Conservation (phyloP, 2,888 invertebrate species). For the Lasioglossum calceatum region DNA sequence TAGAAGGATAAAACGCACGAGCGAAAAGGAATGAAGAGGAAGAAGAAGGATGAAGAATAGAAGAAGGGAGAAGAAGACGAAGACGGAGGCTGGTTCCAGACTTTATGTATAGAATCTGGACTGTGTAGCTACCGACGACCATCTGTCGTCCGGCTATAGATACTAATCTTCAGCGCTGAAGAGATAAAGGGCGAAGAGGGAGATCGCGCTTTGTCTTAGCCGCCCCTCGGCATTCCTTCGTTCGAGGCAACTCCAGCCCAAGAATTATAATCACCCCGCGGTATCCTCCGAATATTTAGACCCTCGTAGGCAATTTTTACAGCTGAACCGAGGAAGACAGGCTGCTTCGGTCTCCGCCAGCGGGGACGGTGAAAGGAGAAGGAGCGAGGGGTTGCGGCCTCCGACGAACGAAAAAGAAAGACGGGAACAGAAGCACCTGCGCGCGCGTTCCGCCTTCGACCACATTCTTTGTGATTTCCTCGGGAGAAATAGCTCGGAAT, state of each 20-base stretch:
- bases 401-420: background rate
- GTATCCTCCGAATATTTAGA: slow-evolving; percentile 76
- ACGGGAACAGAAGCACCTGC: slow-evolving; percentile 55
- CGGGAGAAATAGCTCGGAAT: slow-evolving; percentile 58
- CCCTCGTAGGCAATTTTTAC: slow-evolving; percentile 70
- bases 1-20: background rate
- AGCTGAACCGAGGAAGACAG: slow-evolving; percentile 36
- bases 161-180: slow-evolving; percentile 76
- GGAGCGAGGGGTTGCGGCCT: background rate
- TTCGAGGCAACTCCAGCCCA: slow-evolving; percentile 72
- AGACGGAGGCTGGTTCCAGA: slow-evolving; percentile 60
- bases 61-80: slow-evolving; percentile 29
- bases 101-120: slow-evolving; percentile 71
- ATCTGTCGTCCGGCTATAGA: slow-evolving; percentile 78
- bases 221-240: slow-evolving; percentile 76
- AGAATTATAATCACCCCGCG: slow-evolving; percentile 77
- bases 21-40: background rate
- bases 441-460: slow-evolving; percentile 50
- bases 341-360: background rate
- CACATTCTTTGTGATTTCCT: slow-evolving; percentile 63
- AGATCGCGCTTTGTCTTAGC: slow-evolving; percentile 77
- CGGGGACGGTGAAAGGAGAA: slow-evolving; percentile 1
- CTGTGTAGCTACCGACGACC: slow-evolving; percentile 77
- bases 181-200: slow-evolving; percentile 72
- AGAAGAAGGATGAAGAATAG: slow-evolving; percentile 1